Conservation (phyloP, 2,888 invertebrate species). For the Seira sanloemensis region DNA sequence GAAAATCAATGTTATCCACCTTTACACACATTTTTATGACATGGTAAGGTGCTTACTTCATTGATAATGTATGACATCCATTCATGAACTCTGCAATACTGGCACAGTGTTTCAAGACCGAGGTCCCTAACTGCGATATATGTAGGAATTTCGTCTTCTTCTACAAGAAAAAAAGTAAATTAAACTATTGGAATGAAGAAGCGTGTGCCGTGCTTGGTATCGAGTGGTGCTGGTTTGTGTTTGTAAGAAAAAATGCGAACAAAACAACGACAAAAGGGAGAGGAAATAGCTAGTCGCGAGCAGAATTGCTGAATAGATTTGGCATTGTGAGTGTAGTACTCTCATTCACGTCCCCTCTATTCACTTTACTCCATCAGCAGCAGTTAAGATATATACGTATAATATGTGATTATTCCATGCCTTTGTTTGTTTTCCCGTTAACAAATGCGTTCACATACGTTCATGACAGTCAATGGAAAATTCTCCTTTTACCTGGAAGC, state of each 20-base stretch:
- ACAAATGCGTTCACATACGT: too few species aligned
- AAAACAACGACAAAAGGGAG: constrained; percentile 13
- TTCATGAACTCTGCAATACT: constrained; percentile 15
- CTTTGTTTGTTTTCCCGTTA: too few species aligned
- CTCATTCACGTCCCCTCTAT: too few species aligned
- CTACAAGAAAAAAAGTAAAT: not conserved
- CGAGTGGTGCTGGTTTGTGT: constrained; percentile 7
- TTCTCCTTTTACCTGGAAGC: too few species aligned
- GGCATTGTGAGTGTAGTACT: not conserved
- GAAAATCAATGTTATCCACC: constrained; percentile 35
- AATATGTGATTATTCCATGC: too few species aligned
- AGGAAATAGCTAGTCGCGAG: constrained; percentile 29
- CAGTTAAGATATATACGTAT: too few species aligned
- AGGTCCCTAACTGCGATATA: constrained; percentile 3
- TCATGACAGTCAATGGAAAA: too few species aligned
- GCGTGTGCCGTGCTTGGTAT: not conserved
- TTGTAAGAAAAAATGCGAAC: constrained; percentile 15
- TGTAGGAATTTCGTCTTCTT: not conserved
- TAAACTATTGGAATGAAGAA: not conserved
- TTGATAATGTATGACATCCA: constrained; percentile 14
- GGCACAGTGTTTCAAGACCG: not conserved
- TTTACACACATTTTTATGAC: constrained; percentile 15
- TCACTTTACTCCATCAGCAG: too few species aligned
- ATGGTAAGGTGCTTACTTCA: constrained; percentile 17
- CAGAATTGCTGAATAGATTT: constrained; percentile 26